Evolutionary conservation across 2,113 vertebrate species (phyloP), one percentile per base, ranked within the genome.

Genomic region (Tretioscincus oriximinensis): DNA sequence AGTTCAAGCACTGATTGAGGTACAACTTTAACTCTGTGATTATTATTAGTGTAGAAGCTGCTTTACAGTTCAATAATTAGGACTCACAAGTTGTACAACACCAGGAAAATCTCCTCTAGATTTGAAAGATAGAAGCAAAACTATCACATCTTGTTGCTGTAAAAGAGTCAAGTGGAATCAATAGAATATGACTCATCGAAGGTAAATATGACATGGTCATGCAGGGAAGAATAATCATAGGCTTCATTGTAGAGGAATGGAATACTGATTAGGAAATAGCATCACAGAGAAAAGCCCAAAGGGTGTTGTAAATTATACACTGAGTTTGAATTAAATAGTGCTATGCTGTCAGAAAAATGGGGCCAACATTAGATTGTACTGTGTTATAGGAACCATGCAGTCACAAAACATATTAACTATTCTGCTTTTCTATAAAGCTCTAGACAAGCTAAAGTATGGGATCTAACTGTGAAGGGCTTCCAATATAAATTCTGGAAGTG

Each of bases 201-300:
- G 35, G 54, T 60, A 81, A 47, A 58, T 26, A 24, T 7, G 18
- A 3, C 18, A 8, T 35, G 63, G 68, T 75, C 10, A 18, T 51
- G 26, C 3, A 78, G 61, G 45, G 45, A 78, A 73, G 64, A 78
- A 78, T 78, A 78, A 66, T 78, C 69, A 78, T 45, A 47, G 31
- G 61, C 68, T 77, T 71, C 75, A 73, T 73, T 29, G 49, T 21
- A 66, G 75, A 83, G 60, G 47, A 63, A 77, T 65, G 9, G 75
- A 73, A 83, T 78, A 78, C 61, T 73, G 76, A 72, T 78, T 73
- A 73, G 69, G 41, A 31, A 83, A 63, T 29, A 78, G 76, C 65
- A 78, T 29, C 69, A 60, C 12, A 83, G 61, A 29, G 75, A 72
- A 77, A 77, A 83, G 29, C 68, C 45, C 67, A 68, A 67, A 35